Base-by-base conservation (phyloP, 2,888 invertebrate genomes). In the Adelognathus sp. region DNA sequence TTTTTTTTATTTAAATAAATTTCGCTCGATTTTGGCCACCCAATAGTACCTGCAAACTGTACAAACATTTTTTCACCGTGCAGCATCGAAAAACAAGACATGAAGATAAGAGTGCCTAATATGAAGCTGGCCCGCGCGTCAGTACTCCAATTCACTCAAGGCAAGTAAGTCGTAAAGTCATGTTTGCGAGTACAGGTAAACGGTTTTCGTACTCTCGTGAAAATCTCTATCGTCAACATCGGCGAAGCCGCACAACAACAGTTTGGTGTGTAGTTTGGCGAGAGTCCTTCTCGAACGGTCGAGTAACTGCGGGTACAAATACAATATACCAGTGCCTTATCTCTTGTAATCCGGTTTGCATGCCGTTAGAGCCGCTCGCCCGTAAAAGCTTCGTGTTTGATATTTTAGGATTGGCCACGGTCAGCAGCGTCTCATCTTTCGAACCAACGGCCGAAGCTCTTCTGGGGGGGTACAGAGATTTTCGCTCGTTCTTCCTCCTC, bases 371-470 rank as follows among this genome's bases (percentile, higher is more conserved):
- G 24, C 66, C 71, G 39, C 63, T 73, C 64, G 76, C 9, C 70
- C 79, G 79, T 75, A 61, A 75, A 80, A 80, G 80, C 81, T 44
- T 71, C 73, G 71, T 81, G 82, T 83, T 84, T 84, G 83, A 84
- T 84, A 81, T 83, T 84, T 84, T 83, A 83, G 84, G 83, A 83
- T 80, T 75, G 75, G 71, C 75, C 79, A 75, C 75, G 79, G 75
- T 79, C 44, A 66, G 29, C 69, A 50, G 70, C 44, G 50, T 69
- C 60, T n/a, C n/a, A n/a, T n/a, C n/a, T n/a, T n/a, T n/a, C n/a
- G n/a, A n/a, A n/a, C n/a, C n/a, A n/a, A n/a, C n/a, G n/a, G n/a
- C n/a, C n/a, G 50, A 50, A 5, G 24, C 18, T 4, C 5, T 11
- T 11, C 50, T 9, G 11, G 18, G 18, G 9, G 11, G 46, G 11